A percentile compares a stretch with the other conserved stretches of the same genome.
Evolutionary conservation across 2,113 vertebrate species (phyloP).

Genomic region (Sinocyclocheilus grahami): DNA sequence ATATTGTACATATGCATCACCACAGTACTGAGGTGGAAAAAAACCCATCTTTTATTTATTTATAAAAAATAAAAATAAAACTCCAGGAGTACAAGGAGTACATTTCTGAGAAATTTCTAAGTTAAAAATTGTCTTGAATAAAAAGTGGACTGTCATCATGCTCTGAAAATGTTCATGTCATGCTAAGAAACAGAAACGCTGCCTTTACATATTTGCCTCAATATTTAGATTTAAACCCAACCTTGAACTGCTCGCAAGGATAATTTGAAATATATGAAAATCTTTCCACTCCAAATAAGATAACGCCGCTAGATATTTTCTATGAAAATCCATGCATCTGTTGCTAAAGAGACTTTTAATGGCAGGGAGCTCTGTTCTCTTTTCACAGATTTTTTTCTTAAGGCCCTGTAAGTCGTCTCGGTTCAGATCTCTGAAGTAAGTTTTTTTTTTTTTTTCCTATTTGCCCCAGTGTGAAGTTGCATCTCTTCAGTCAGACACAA

Average conservation of each 20-base stretch:
- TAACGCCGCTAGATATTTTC: constrained; percentile 29
- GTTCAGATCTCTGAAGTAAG: constrained; percentile 13
- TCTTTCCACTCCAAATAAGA: constrained; percentile 3
- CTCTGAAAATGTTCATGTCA: no score
- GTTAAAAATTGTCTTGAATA: no score
- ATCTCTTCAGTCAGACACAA: constrained; percentile 33
- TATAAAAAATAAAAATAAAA: no score
- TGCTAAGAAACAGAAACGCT: no score
- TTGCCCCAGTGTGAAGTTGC: constrained; percentile 24
- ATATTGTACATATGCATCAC: neutral
- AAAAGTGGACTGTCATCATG: no score
- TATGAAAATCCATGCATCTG: constrained; percentile 17
- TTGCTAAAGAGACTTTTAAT: constrained; percentile 27
- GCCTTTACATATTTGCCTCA: neutral
- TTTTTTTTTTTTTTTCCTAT: neutral
- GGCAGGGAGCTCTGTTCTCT: constrained; percentile 21
- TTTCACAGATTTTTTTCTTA: constrained; percentile 11
- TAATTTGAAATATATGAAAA: constrained; percentile 11
- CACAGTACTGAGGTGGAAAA: no score
- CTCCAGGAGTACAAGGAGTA: no score
- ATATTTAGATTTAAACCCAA: neutral
- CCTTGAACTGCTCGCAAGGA: neutral
- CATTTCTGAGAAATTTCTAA: no score
- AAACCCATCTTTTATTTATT: neutral
- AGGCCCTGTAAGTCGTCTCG: neutral